A percentile compares a stretch with the other conserved stretches of the same genome.
These are phyloP conservation scores for Ornithorhynchus anatinus DNA, from an alignment of 2,113 vertebrate genomes.

Conservation along the genomic window DNA sequence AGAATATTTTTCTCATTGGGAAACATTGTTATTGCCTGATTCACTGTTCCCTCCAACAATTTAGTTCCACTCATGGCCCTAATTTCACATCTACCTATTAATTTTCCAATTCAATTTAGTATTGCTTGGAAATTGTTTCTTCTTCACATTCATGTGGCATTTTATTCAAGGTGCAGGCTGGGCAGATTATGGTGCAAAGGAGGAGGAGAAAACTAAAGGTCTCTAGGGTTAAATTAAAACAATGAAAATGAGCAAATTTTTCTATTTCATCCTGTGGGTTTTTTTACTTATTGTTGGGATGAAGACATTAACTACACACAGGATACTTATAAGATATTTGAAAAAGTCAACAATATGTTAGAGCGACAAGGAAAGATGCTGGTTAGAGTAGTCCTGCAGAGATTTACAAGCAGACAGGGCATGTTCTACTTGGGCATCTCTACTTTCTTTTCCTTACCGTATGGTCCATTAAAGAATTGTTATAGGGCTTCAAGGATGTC, in stretches of 20 bases:
- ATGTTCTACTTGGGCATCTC: too few species aligned
- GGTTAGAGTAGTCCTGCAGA: too few species aligned
- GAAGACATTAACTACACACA: neutral
- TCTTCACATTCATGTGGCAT: constrained; percentile 9
- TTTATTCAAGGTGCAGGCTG: constrained; percentile 11
- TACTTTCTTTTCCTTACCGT: too few species aligned
- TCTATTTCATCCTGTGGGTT: neutral
- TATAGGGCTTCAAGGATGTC: too few species aligned
- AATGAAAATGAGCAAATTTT: constrained; percentile 18
- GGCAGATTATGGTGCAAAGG: neutral
- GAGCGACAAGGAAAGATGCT: too few species aligned
- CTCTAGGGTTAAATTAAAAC: constrained; percentile 15
- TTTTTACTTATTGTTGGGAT: neutral
- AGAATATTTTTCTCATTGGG: constrained; percentile 16
- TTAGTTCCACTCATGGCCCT: neutral
- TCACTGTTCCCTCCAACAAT: constrained; percentile 16
- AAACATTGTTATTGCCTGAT: constrained; percentile 21
- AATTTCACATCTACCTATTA: neutral
- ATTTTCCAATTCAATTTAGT: neutral
- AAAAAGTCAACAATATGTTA: too few species aligned
- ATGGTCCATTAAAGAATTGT: too few species aligned
- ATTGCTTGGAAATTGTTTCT: neutral
- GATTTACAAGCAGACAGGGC: too few species aligned
- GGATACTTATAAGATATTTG: neutral
- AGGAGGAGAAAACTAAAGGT: constrained; percentile 18